Conservation (phyloP, 2,113 vertebrate species). For the Gymnogyps californianus region DNA sequence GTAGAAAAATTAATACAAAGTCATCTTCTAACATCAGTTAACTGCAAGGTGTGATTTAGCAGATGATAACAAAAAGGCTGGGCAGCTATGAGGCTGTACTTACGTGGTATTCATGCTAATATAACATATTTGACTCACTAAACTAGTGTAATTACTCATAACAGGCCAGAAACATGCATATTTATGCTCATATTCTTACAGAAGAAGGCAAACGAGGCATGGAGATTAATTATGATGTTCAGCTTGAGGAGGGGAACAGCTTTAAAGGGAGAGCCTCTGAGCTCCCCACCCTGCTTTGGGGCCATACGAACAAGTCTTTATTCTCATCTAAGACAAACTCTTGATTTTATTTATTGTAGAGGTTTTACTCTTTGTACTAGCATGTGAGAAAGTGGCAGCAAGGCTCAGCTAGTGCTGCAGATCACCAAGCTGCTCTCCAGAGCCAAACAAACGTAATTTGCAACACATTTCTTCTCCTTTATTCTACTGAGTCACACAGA, state of each 20-base stretch:
- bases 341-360: slow-evolving; percentile 38
- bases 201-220: neutral
- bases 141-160: slow-evolving; percentile 16
- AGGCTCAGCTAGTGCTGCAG: slow-evolving; percentile 12
- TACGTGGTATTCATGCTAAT: neutral
- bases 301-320: neutral
- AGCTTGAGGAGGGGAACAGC: neutral
- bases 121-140: neutral
- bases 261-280: neutral
- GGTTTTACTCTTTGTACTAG: slow-evolving; percentile 28
- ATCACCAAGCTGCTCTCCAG: slow-evolving; percentile 21
- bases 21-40: neutral
- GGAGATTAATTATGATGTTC: neutral
- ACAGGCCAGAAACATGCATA: neutral
- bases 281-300: neutral
- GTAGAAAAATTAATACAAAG: neutral
- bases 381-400: slow-evolving; percentile 37
- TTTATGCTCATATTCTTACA: slow-evolving; percentile 1
- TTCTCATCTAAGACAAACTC: slow-evolving; percentile 7
- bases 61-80: neutral
- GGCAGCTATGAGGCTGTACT: neutral
- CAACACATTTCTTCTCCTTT: slow-evolving; percentile 35
- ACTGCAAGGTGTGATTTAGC: neutral
- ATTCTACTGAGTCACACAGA: slow-evolving; percentile 21
- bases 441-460: slow-evolving; percentile 10